Evolutionary conservation across 1,140 invertebrate species (phyloP).

Genomic region (Hermatobates lingyangjiaoensis): DNA sequence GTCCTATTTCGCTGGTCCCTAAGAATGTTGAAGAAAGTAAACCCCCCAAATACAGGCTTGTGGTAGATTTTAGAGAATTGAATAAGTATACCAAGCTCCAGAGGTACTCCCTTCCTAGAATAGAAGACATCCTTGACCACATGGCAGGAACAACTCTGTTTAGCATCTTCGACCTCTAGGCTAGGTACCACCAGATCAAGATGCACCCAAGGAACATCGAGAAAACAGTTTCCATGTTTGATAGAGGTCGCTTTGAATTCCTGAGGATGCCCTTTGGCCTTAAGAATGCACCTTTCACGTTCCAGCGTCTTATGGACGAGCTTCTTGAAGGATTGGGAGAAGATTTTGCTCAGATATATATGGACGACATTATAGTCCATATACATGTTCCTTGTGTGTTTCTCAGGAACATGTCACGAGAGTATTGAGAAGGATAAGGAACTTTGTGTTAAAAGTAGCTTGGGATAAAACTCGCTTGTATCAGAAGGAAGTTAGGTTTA

Average conservation of each 20-base stretch:
- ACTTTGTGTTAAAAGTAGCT: too few species aligned
- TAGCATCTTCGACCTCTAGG: not conserved
- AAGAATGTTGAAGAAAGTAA: too few species aligned
- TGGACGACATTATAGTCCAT: too few species aligned
- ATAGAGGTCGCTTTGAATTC: not conserved
- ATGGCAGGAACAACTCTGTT: not conserved
- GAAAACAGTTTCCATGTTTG: not conserved
- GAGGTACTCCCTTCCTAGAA: not conserved
- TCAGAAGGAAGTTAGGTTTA: too few species aligned
- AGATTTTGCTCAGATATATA: not conserved
- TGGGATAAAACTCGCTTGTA: too few species aligned
- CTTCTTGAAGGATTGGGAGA: not conserved
- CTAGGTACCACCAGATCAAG: not conserved
- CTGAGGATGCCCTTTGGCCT: slow-evolving; percentile 22
- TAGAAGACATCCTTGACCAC: not conserved
- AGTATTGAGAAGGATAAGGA: too few species aligned
- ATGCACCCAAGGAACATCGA: not conserved
- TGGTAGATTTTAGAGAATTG: too few species aligned
- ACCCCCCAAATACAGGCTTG: too few species aligned
- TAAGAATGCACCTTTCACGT: slow-evolving; percentile 18
- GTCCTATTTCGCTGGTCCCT: too few species aligned
- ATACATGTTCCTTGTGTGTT: too few species aligned
- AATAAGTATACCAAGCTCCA: not conserved
- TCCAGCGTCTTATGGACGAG: slow-evolving; percentile 19
- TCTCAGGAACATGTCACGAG: too few species aligned